Evolutionary conservation across 2,797 vertebrate species (phyloP).

Genomic region (Thamnophis elegans): DNA sequence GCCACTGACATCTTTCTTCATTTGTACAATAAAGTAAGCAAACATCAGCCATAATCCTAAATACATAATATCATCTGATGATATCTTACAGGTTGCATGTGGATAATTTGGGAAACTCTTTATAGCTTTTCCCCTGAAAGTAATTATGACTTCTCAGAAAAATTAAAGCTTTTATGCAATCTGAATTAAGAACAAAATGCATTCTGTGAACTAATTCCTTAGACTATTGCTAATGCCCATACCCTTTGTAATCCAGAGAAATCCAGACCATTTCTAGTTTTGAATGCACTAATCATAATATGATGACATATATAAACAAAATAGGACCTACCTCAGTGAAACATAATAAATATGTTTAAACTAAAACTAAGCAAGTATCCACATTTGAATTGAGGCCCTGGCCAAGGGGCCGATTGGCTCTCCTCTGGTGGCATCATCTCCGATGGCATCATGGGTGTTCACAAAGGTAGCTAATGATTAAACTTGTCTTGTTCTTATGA

Average conservation of each 20-base stretch:
- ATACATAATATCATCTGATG: not conserved
- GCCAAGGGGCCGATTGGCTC: not conserved
- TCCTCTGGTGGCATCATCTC: not conserved
- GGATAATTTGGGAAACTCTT: not conserved
- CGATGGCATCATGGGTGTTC: not conserved
- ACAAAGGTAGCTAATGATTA: not conserved
- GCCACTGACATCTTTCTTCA: not conserved
- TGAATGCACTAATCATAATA: not conserved
- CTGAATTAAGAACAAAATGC: not conserved
- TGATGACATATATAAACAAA: not conserved
- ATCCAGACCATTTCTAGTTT: not conserved
- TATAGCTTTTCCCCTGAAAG: not conserved
- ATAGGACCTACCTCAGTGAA: not conserved
- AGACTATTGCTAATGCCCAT: not conserved
- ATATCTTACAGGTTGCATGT: not conserved
- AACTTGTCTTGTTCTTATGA: not conserved
- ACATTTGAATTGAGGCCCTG: not conserved
- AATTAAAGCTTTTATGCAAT: not conserved
- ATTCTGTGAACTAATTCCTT: not conserved
- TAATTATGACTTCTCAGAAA: not conserved
- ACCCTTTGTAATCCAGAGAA: not conserved
- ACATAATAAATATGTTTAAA: not conserved
- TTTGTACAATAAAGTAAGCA: not conserved
- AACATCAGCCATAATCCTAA: not conserved
- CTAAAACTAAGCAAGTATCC: not conserved